Evolutionary conservation across 2,113 vertebrate genomes (phyloP).

Genomic region (Melanerpes formicivorus): DNA sequence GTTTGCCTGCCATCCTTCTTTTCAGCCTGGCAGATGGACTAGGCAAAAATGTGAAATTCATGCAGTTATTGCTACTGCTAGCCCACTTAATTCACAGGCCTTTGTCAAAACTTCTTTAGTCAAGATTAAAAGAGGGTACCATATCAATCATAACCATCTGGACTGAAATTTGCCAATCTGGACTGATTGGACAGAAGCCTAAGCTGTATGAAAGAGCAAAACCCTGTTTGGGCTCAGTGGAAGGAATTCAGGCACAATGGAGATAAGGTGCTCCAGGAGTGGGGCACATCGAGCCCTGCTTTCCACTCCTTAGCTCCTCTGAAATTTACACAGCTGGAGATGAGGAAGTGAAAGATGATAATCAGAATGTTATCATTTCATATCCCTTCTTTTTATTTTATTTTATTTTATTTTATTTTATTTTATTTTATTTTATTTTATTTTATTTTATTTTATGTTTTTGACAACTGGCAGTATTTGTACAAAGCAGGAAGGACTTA

Average conservation of each 20-base stretch:
- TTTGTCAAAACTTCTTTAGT: conserved; percentile 72
- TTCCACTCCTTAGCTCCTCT: not conserved
- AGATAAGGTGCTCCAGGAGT: not conserved
- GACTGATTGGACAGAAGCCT: conserved; percentile 55
- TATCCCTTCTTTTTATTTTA: not conserved
- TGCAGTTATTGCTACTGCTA: conserved; percentile 52
- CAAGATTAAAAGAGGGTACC: conserved; percentile 53
- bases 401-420: too few species aligned
- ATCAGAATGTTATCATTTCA: not conserved
- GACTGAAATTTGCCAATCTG: conserved; percentile 70
- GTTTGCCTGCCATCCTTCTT: conserved; percentile 42
- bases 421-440: not conserved
- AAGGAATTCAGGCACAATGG: not conserved
- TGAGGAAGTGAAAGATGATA: not conserved
- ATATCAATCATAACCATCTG: conserved; percentile 73
- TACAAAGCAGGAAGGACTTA: not conserved
- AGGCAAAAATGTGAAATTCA: conserved; percentile 66
- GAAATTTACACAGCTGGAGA: not conserved
- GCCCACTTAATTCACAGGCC: conserved; percentile 62
- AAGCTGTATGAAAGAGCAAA: conserved; percentile 23
- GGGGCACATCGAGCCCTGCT: not conserved
- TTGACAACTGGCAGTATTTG: not conserved
- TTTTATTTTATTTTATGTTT: not conserved
- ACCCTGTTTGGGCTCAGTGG: not conserved
- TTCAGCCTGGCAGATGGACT: conserved; percentile 64